These are phyloP conservation scores for Drosophila setosimentum DNA, from an alignment of 2,888 invertebrate genomes.

Conservation along the genomic window DNA sequence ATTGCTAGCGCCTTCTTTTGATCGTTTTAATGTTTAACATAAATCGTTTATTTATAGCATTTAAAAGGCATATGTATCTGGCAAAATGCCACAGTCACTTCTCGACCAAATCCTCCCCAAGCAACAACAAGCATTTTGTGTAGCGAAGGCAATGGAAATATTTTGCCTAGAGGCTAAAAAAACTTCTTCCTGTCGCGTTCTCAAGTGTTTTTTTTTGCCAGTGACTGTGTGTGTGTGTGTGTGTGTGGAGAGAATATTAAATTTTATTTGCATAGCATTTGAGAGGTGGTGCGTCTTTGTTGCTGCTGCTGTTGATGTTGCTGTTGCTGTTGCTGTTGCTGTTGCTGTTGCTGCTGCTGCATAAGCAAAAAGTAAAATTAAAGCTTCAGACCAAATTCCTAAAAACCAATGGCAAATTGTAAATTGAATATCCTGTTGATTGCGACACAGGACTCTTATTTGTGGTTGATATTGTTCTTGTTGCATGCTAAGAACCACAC, in stretches of 20 bases:
- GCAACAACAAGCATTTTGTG: constrained; percentile 31
- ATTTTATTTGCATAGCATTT: constrained; percentile 60
- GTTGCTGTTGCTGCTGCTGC: constrained; percentile 1
- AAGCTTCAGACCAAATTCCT: constrained; percentile 12
- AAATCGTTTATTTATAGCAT: constrained; percentile 60
- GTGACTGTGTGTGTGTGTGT: constrained; percentile 8
- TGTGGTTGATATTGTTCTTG: constrained; percentile 7
- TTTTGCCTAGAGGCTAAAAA: constrained; percentile 31
- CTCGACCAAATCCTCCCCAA: background rate
- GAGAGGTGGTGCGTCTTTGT: constrained; percentile 12
- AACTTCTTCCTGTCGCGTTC: constrained; percentile 35
- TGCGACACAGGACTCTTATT: constrained; percentile 12
- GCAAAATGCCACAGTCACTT: constrained; percentile 8
- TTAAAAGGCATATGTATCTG: constrained; percentile 44
- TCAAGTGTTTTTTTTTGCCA: constrained; percentile 18
- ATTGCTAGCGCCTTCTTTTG: constrained; percentile 42
- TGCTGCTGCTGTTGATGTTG: background rate
- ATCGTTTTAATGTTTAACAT: constrained; percentile 53
- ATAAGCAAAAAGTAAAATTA: constrained; percentile 34
- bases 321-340: background rate
- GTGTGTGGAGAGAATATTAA: constrained; percentile 45
- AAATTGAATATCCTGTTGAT: constrained; percentile 50
- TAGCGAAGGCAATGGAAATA: constrained; percentile 24
- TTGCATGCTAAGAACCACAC: constrained; percentile 7
- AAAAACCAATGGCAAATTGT: constrained; percentile 22